Evolutionary conservation across 2,888 invertebrate genomes (phyloP), one percentile per base, ranked within the genome.

Genomic region (Campaea margaritaria): DNA sequence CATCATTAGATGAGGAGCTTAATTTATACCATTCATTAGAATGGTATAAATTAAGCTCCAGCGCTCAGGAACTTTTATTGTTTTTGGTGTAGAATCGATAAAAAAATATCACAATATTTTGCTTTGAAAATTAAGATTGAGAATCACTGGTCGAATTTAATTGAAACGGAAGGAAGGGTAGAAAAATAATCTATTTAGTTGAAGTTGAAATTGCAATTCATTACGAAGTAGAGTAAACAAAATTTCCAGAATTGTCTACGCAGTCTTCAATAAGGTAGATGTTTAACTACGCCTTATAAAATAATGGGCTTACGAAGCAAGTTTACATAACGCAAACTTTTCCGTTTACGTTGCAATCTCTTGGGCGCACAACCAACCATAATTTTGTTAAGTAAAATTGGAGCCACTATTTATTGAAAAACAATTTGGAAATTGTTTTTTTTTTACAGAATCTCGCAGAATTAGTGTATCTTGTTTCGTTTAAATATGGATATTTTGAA

Each of bases 271-370:
- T 47, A 52, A 46, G 46, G 36, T 15, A 46, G 58, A 51, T 28
- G 42, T 52, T 58, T 43, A 45, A 52, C 13, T 48, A 48, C 15
- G 47, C 46, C 11, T 39, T 28, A 36, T 47, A 58, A 52, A 48
- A 58, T 52, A 52, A 53, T 48, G 16, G 15, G 28, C 38, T 44
- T 53, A 58, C 47, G 15, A 58, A 48, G 47, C 27, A 31, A 58
- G 52, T 53, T 53, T 48, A 43, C 39, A 21, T 47, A 42, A 52
- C 48, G 38, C 45, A 45, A 45, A 47, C 28, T 58, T 47, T 52
- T 53, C 15, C 41, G 46, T 42, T 57, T 36, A 52, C 38, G 36
- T 58, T 28, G 15, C 51, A 45, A 47, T 44, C 52, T 48, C 43
- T 42, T 28, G 43, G 47, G 52, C 12, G 3, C 45, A 39, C 21